Conservation (phyloP, 2,888 invertebrate genomes). For the Agrochola lychnidis region DNA sequence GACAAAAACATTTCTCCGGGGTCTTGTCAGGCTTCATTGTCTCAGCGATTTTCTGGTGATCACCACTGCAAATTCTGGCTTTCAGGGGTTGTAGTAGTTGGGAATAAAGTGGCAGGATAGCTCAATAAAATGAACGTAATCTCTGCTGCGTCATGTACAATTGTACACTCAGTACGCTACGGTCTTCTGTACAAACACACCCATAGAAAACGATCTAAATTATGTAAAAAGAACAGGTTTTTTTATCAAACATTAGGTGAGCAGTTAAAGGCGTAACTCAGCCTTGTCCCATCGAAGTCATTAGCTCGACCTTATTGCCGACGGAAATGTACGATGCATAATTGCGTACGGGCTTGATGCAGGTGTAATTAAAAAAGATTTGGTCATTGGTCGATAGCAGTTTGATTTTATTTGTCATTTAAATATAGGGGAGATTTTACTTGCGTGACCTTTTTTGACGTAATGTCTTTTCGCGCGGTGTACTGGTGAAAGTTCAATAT, state of each 20-base stretch:
- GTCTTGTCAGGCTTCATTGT: neutral
- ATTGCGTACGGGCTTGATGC: conserved; percentile 26
- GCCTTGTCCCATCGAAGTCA: conserved; percentile 53
- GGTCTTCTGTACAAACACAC: neutral
- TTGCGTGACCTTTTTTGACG: neutral
- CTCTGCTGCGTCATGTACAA: neutral
- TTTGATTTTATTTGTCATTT: conserved; percentile 27
- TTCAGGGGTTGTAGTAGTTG: neutral
- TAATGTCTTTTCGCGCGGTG: neutral
- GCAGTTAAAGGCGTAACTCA: conserved; percentile 32
- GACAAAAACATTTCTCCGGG: neutral
- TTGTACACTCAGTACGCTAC: neutral
- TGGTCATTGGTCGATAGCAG: conserved; percentile 17
- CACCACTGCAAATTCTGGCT: neutral
- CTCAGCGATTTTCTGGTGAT: neutral
- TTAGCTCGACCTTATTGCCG: conserved; percentile 51
- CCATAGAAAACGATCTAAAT: conserved; percentile 7
- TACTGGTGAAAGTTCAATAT: neutral
- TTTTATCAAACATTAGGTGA: conserved; percentile 44
- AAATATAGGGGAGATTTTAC: conserved; percentile 11
- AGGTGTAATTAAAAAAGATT: conserved; percentile 20
- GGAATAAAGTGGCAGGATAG: no score
- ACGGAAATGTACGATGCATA: conserved; percentile 43
- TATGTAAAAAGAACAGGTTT: conserved; percentile 28
- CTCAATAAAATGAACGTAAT: no score